Base-by-base conservation (phyloP, 2,797 vertebrate genomes). In the Cossypha niveicapilla region DNA sequence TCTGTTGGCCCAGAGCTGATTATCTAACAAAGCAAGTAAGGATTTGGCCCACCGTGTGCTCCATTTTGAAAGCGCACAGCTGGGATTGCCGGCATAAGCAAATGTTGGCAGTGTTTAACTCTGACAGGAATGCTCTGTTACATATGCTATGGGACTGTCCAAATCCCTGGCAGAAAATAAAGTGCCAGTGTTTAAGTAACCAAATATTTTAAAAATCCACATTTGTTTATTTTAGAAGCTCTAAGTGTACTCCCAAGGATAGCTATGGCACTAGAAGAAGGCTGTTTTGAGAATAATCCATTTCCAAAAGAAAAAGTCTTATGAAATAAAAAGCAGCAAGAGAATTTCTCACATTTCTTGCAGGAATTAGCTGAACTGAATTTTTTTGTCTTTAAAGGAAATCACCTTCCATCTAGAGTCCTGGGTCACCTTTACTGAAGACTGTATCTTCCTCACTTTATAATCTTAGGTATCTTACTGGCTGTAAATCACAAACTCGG, bases 81-180 rank as follows among this genome's bases (percentile, higher is more conserved):
- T 87, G 94, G n/a, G 53, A 90, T 11, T 47, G 34, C 67, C 74
- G 82, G 58, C 25, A 72, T n/a, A 74, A 95, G 95, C 89, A 94
- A 92, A 92, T 32, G 37, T 21, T 96, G 71, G 83, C 88, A 82
- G 37, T 30, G 57, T 70, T 85, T 56, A 92, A 74, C 42, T 93
- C 61, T 76, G 50, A 60, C 65, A 90, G 60, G 51, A 66, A 90
- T 57, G 56, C 61, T 76, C 53, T 57, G 35, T 42, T 73, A 86
- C 77, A 86, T 92, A 86, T 90, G 92, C 76, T 90, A 42, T 54
- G 81, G 74, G 94, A 77, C 79, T 90, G 44, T 27, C 76, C 73
- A 93, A 92, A 93, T 95, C 94, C 87, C 91, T 50, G 61, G 87
- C 47, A 96, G 72, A 96, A 96, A 95, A 96, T 94, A 92, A 95